phyloP scores from a whole-genome alignment of 2,113 vertebrate genomes.

The Xenus cinereus region DNA sequence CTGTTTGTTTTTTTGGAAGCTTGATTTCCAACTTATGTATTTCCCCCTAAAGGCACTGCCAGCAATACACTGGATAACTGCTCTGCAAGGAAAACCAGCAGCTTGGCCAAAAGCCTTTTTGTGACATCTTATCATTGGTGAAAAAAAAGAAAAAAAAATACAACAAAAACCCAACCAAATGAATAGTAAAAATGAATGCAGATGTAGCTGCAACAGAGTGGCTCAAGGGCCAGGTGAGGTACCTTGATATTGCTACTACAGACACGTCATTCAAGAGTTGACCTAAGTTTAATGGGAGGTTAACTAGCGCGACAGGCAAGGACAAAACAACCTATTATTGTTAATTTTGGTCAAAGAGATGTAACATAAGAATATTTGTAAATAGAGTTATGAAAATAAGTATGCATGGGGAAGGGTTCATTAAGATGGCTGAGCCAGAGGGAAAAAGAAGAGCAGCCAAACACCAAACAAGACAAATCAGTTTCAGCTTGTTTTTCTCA shows the following conservation, averaged over 20 bases:
- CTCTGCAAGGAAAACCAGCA: conserved; percentile 2
- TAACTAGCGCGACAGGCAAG: neutral
- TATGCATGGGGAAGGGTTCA: neutral
- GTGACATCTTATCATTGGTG: neutral
- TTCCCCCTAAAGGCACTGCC: conserved; percentile 50
- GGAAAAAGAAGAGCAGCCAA: neutral
- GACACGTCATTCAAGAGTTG: neutral
- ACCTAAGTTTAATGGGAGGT: neutral
- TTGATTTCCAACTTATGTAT: conserved; percentile 45
- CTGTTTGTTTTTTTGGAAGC: conserved; percentile 42
- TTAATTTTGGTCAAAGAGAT: neutral
- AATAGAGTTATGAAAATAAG: neutral
- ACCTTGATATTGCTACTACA: neutral
- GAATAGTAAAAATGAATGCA: neutral
- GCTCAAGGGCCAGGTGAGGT: neutral
- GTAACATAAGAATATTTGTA: neutral
- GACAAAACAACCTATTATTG: neutral
- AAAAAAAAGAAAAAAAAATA: neutral
- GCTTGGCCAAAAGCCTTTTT: neutral
- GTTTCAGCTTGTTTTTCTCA: neutral
- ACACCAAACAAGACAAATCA: neutral
- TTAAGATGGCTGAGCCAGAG: neutral
- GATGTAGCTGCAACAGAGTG: neutral
- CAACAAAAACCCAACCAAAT: neutral
- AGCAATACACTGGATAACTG: neutral